phyloP scores from a whole-genome alignment of 1,140 invertebrate species.

The Vanessa tameamea region DNA sequence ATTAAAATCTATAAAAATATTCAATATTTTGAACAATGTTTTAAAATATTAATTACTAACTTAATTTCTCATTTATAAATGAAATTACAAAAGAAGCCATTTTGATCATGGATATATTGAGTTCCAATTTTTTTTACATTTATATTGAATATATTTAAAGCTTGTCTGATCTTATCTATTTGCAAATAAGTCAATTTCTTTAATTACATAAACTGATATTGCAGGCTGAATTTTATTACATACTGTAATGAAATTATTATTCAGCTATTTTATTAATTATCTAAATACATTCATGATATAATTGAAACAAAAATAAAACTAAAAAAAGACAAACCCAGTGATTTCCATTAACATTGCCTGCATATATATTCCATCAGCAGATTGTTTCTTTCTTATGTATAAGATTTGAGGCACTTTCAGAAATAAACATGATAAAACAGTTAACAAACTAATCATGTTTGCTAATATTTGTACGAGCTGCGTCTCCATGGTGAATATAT shows the following conservation, averaged over 20 bases:
- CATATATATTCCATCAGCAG: conserved; percentile 83
- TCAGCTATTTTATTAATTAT: background rate
- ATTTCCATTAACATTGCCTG: conserved; percentile 85
- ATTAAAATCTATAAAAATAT: background rate
- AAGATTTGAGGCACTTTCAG: conserved; percentile 88
- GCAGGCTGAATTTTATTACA: too few species aligned
- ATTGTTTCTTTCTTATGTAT: conserved; percentile 81
- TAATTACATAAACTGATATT: too few species aligned
- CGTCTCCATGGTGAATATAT: conserved; percentile 36
- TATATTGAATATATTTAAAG: too few species aligned
- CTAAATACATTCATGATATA: background rate
- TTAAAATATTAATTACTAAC: too few species aligned
- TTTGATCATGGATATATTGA: too few species aligned
- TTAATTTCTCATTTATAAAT: too few species aligned
- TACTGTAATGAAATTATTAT: too few species aligned
- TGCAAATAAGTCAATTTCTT: too few species aligned
- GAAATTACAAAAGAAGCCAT: too few species aligned
- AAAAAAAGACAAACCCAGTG: conserved; percentile 78
- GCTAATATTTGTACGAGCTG: conserved; percentile 64
- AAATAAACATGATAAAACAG: conserved; percentile 85
- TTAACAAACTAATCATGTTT: conserved; percentile 83
- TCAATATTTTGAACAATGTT: too few species aligned
- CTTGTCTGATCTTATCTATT: too few species aligned
- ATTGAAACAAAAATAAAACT: background rate
- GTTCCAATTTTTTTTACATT: too few species aligned